phyloP scores from a whole-genome alignment of 2,888 invertebrate species.

The Stramonita haemastoma region DNA sequence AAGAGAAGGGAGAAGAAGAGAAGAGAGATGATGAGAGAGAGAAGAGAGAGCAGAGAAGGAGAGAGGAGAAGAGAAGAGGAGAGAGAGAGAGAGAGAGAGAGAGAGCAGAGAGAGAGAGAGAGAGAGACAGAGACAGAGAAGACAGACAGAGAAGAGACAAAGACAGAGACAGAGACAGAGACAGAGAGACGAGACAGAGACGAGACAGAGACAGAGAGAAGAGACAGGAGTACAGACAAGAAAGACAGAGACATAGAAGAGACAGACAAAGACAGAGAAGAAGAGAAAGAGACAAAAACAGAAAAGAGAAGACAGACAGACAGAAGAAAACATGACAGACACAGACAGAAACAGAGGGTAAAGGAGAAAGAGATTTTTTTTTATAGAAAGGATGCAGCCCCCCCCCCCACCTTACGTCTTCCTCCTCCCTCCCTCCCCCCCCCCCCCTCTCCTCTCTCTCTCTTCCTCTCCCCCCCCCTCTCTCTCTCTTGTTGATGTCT shows the following conservation, averaged over 20 bases:
- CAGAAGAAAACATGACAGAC: not conserved
- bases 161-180: not conserved
- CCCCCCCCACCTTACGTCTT: not conserved
- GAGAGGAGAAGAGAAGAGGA: not conserved
- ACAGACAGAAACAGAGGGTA: no score
- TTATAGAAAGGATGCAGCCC: no score
- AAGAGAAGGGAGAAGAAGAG: no score
- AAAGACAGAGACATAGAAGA: not conserved
- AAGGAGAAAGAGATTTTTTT: no score
- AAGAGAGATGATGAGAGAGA: not conserved
- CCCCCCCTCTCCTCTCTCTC: not conserved
- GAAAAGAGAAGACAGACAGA: not conserved
- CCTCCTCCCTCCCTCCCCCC: not conserved
- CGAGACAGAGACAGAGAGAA: not conserved
- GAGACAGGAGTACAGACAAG: not conserved
- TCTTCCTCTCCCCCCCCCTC: not conserved
- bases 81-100: not conserved
- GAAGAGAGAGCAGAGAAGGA: not conserved
- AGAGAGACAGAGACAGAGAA: not conserved
- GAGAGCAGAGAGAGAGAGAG: not conserved
- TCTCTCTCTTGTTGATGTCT: not conserved
- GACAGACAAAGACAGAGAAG: not conserved
- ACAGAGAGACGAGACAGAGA: not conserved
- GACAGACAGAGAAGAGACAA: not conserved
- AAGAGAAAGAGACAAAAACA: not conserved